Evolutionary conservation across 2,797 vertebrate genomes (phyloP), one percentile per base, ranked within the genome.

Genomic region (Pogoniulus pusillus): DNA sequence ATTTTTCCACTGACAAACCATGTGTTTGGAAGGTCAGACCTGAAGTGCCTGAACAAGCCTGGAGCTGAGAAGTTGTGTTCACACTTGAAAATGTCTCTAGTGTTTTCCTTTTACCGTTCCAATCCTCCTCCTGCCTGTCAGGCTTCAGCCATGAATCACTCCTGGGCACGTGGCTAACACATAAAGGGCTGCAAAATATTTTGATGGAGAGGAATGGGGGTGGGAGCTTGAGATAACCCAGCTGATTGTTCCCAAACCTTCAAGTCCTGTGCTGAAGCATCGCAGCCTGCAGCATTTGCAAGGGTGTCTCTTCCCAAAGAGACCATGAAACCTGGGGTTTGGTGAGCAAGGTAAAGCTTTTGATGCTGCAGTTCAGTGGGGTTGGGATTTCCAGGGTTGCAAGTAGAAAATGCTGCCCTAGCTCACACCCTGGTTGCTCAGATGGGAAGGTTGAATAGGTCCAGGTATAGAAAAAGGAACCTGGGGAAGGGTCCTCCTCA

Each of bases 91-190:
- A 55, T n/a, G 17, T 41, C 64, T 83, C 85, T 69, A 30, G 80
- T 86, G 66, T 89, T 94, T 91, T 93, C 83, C 75, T 88, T 41
- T 75, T 0, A 1, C 78, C 0, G 4, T 64, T 87, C 87, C 82
- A 82, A 1, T 86, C 94, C 79, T 94, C 92, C 91, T 78, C 85
- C 94, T 85, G 76, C 4, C 79, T 93, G 84, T 93, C 79, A 92
- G 77, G 35, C 66, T 70, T 39, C 78, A 76, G 83, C 64, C 6
- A 0, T 93, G 93, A 94, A 84, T 94, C 92, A 95, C 78, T 94
- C 32, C 86, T 78, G 87, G 80, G 74, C 85, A 94, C 84, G 78
- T 93, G 93, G 85, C 65, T 71, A 35, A 55, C 49, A 39, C 85
- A 41, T 84, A 84, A 95, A 85, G 0, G 0, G 3, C 92, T 93